Evolutionary conservation across 1,140 invertebrate genomes (phyloP).

Genomic region (Pseudomyrmex concolor): DNA sequence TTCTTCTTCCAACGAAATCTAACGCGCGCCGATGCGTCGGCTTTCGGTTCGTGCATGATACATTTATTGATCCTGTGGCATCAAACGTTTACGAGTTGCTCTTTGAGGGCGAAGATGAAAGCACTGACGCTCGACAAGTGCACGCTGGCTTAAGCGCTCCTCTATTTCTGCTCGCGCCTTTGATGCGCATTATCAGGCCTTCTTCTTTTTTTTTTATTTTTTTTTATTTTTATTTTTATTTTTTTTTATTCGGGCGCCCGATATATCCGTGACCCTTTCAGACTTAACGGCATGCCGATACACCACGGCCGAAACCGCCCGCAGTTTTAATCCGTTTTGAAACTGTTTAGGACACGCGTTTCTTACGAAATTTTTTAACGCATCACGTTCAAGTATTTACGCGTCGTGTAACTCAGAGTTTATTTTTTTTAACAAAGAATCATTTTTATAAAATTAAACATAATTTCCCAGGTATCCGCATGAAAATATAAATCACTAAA

Average conservation of each 20-base stretch:
- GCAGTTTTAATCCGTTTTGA: conserved; percentile 39
- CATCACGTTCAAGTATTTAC: too few species aligned
- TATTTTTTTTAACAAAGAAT: not conserved
- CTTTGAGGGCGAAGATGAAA: conserved; percentile 80
- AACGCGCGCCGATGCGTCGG: conserved; percentile 52
- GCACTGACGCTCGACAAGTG: conserved; percentile 72
- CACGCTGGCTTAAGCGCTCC: conserved; percentile 74
- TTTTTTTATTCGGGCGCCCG: conserved; percentile 70
- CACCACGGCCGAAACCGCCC: conserved; percentile 28
- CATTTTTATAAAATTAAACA: conserved; percentile 8
- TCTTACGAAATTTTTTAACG: not conserved
- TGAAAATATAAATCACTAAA: conserved; percentile 18
- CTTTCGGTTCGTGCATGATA: conserved; percentile 64
- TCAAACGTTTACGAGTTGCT: conserved; percentile 76
- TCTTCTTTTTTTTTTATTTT: not conserved
- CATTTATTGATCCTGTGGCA: conserved; percentile 75
- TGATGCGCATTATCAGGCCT: conserved; percentile 79
- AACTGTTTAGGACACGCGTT: not conserved
- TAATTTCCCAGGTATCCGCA: not conserved
- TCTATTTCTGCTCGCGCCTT: conserved; percentile 79
- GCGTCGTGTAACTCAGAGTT: too few species aligned
- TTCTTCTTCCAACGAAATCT: conserved; percentile 64
- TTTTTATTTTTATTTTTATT: too few species aligned
- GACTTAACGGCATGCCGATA: conserved; percentile 44
- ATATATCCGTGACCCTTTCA: conserved; percentile 67